A percentile compares a stretch with the other conserved stretches of the same genome.
These are phyloP conservation scores for Rhopalosiphum nymphaeae DNA, from an alignment of 2,888 invertebrate species.

Conservation along the genomic window DNA sequence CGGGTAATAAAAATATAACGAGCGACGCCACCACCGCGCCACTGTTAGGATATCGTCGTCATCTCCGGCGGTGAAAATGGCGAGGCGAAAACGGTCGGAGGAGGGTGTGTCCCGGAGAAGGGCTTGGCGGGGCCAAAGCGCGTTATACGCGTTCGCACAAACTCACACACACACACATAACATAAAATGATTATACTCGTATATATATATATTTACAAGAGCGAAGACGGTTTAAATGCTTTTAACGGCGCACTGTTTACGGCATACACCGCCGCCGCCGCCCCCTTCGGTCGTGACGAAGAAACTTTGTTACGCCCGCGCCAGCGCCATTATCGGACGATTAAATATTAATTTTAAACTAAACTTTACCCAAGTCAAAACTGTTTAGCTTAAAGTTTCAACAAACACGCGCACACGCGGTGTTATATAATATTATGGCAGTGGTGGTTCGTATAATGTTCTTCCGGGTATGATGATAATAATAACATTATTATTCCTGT, in stretches of 20 bases:
- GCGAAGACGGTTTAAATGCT: conserved; percentile 60
- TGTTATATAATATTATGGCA: background rate
- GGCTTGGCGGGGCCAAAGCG: background rate
- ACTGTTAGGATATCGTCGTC: background rate
- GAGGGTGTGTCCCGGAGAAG: background rate
- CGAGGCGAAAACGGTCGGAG: background rate
- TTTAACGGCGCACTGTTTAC: conserved; percentile 45
- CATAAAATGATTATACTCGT: background rate
- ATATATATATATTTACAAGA: background rate
- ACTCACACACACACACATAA: background rate
- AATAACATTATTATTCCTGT: background rate
- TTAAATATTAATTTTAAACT: conserved; percentile 64
- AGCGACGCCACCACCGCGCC: background rate
- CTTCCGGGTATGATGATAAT: background rate
- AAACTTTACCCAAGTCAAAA: conserved; percentile 44
- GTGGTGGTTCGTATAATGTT: background rate
- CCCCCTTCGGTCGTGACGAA: background rate
- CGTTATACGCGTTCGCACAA: background rate
- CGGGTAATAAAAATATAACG: conserved; percentile 7
- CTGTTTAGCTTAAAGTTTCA: conserved; percentile 42
- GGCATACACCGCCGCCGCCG: background rate
- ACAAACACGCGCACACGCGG: background rate
- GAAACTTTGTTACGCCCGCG: conserved; percentile 55
- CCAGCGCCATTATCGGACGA: conserved; percentile 61
- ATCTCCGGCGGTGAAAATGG: background rate